Base-by-base conservation (phyloP, 2,888 invertebrate species). In the Aleiodes alternator region DNA sequence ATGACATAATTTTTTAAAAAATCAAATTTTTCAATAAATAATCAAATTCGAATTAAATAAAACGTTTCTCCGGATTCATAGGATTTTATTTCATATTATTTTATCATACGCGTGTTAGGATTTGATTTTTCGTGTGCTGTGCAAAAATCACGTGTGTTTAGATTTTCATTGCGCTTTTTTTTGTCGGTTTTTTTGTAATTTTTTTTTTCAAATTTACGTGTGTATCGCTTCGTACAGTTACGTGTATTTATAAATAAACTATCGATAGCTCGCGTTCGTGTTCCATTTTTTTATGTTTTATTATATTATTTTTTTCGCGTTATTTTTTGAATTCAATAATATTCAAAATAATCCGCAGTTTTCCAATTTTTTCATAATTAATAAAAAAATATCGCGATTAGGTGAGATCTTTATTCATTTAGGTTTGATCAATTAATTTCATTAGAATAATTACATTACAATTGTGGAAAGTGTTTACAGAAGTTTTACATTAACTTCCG, bases 331-430 rank as follows among this genome's bases (percentile, higher is more conserved):
- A 80, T 75, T 23, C 38, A 34, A 43, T 43, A 23, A 48, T 57
- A 71, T 81, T 81, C 80, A 80, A 82, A 79, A 69, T 77, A 82
- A 83, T 83, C 80, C 82, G 76, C 70, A 73, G 81, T 81, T 80
- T 82, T 83, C 81, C 81, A 83, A 69, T 71, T 76, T 72, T 23
- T 74, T 16, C 75, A 56, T 64, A 38, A 57, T 53, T 71, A 69
- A 57, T 55, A 23, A 72, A 34, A 23, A 72, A 34, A 69, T 75
- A 70, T 71, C 73, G 71, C 69, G 57, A 51, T 72, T 48, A 51
- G 14, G 7, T 66, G 31, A 70, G 70, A 73, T 72, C 61, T 72
- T 48, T 76, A 38, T 76, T 76, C 56, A 50, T 53, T 53, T 78
- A 78, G 76, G 51, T 50, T 74, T 70, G 61, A 69, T 38, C 38